Percentiles rank a stretch among this genome's conserved stretches.
Evolutionary conservation across 2,113 vertebrate species (phyloP).

Genomic region (Nesogale talazaci): DNA sequence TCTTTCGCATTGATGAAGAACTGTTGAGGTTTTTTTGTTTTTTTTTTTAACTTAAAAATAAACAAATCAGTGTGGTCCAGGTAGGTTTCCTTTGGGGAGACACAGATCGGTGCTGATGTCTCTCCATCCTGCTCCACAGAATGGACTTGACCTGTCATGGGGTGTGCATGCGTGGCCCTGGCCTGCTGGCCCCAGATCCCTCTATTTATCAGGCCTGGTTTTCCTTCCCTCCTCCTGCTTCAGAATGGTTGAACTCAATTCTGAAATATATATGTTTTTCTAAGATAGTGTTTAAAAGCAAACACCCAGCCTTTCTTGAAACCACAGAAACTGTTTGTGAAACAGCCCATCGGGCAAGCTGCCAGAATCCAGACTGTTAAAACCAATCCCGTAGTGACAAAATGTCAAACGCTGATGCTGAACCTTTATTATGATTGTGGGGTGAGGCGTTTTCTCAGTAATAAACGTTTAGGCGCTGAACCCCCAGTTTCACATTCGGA

Average conservation of each 20-base stretch:
- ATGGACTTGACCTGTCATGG: no score
- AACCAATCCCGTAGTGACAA: slow-evolving; percentile 69
- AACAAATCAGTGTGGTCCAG: slow-evolving; percentile 17
- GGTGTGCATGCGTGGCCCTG: background rate
- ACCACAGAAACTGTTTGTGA: slow-evolving; percentile 72
- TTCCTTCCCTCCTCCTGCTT: slow-evolving; percentile 62
- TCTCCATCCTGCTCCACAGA: no score
- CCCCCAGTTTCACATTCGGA: background rate
- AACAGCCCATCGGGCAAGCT: slow-evolving; percentile 58
- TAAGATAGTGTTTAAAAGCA: slow-evolving; percentile 75
- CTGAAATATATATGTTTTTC: slow-evolving; percentile 66
- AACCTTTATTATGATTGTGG: background rate
- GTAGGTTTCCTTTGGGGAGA: slow-evolving; percentile 3
- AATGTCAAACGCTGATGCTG: slow-evolving; percentile 45
- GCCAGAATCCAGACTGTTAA: slow-evolving; percentile 68
- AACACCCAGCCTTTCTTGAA: slow-evolving; percentile 71
- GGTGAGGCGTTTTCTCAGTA: slow-evolving; percentile 35
- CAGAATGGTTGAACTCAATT: slow-evolving; percentile 62
- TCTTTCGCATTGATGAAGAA: background rate
- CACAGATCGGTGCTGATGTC: background rate
- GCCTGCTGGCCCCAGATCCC: slow-evolving; percentile 32
- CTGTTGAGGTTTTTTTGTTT: background rate
- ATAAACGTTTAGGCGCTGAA: slow-evolving; percentile 27
- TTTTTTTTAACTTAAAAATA: background rate
- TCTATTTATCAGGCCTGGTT: slow-evolving; percentile 64